Percentiles rank a stretch among this genome's conserved stretches.
phyloP scores from a whole-genome alignment of 2,113 vertebrate species.

The Megatriorchis doriae region DNA sequence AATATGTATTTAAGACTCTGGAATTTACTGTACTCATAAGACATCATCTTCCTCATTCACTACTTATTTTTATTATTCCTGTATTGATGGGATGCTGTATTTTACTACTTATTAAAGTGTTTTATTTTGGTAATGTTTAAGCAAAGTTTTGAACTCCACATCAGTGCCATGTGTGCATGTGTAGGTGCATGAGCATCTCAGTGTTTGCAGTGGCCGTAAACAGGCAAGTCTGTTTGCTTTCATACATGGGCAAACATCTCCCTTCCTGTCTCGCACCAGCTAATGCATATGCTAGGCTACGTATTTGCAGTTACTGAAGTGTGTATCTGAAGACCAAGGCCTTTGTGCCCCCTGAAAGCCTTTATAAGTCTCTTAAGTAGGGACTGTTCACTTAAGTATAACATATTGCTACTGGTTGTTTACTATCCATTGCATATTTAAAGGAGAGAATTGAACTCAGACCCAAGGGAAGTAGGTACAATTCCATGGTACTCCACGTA shows the following conservation, averaged over 20 bases:
- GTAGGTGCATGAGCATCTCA: neutral
- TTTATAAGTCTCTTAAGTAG: neutral
- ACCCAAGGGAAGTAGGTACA: neutral
- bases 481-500: neutral
- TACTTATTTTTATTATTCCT: neutral
- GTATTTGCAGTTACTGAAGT: neutral
- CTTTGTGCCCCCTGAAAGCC: neutral
- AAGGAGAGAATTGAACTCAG: neutral
- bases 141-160: neutral
- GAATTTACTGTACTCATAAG: neutral
- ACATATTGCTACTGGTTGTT: neutral
- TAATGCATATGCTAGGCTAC: neutral
- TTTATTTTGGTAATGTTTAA: neutral
- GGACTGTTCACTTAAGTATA: neutral
- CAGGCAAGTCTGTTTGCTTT: neutral
- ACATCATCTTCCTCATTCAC: neutral
- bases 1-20: neutral
- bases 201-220: neutral
- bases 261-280: neutral
- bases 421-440: neutral
- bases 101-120: neutral
- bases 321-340: neutral
- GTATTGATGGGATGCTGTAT: neutral
- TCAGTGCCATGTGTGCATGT: rapidly evolving
- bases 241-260: neutral